These are phyloP conservation scores for Ennomos fuscantarius DNA, from an alignment of 2,888 invertebrate genomes.

Conservation along the genomic window DNA sequence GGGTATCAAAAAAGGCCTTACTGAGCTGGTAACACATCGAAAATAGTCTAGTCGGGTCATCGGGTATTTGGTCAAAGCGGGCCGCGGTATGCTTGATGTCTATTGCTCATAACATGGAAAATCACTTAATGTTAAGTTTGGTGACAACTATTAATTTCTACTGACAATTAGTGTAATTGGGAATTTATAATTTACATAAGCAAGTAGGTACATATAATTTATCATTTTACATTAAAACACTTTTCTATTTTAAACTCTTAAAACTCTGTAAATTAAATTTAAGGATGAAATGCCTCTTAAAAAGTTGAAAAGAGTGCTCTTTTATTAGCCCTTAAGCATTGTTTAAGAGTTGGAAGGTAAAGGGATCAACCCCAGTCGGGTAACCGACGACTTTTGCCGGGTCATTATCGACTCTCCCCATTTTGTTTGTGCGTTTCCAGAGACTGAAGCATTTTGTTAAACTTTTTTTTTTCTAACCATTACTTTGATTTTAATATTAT, in stretches of 20 bases:
- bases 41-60: too few relatives aligned
- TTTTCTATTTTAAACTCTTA: slow-evolving; percentile 34
- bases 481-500: slow-evolving; percentile 30
- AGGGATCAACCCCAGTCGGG: slow-evolving; percentile 65
- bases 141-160: background rate
- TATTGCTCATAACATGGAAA: too few relatives aligned
- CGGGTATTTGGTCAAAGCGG: too few relatives aligned
- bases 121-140: too few relatives aligned
- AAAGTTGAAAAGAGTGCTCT: slow-evolving; percentile 71
- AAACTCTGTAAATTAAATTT: slow-evolving; percentile 43
- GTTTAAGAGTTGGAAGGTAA: slow-evolving; percentile 73
- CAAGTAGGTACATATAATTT: background rate
- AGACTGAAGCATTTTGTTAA: slow-evolving; percentile 55
- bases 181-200: too few relatives aligned
- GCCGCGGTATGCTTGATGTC: too few relatives aligned
- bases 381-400: slow-evolving; percentile 69
- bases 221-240: background rate
- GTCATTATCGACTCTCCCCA: slow-evolving; percentile 73
- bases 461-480: slow-evolving; percentile 51
- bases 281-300: slow-evolving; percentile 50
- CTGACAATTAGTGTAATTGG: background rate
- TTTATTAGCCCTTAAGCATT: slow-evolving; percentile 80
- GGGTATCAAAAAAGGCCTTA: too few relatives aligned
- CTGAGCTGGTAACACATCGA: too few relatives aligned
- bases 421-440: slow-evolving; percentile 66